phyloP scores from a whole-genome alignment of 2,113 vertebrate species.

The Myodes glareolus region DNA sequence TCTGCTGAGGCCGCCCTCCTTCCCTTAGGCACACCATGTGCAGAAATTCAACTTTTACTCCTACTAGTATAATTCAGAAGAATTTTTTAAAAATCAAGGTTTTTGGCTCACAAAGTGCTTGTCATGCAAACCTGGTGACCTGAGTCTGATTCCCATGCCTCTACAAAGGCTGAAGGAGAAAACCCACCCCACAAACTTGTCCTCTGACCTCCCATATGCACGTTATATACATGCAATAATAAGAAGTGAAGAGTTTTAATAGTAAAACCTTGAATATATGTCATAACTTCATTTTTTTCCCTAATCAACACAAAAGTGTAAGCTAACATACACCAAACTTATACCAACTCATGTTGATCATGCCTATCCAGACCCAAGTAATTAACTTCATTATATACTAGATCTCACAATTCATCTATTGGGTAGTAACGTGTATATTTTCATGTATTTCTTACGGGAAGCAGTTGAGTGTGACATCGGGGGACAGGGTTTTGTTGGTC shows the following conservation, averaged over 20 bases:
- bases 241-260: background rate
- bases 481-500: conserved; percentile 68
- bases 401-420: background rate
- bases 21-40: background rate
- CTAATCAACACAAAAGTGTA: conserved; percentile 34
- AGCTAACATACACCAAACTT: background rate
- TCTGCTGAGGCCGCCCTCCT: background rate
- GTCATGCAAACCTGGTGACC: background rate
- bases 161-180: background rate
- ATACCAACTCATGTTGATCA: background rate
- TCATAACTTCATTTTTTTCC: conserved; percentile 8
- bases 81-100: background rate
- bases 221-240: background rate
- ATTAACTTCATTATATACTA: conserved; percentile 22
- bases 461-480: conserved; percentile 61
- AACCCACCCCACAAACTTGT: background rate
- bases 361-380: background rate
- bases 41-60: conserved; percentile 20
- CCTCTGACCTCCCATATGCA: background rate
- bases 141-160: background rate
- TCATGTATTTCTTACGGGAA: background rate
- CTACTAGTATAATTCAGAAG: background rate
- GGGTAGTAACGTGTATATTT: background rate
- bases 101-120: background rate
- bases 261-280: background rate